These are phyloP conservation scores for Sinocyclocheilus anshuiensis DNA, from an alignment of 2,113 vertebrate genomes.

Conservation along the genomic window DNA sequence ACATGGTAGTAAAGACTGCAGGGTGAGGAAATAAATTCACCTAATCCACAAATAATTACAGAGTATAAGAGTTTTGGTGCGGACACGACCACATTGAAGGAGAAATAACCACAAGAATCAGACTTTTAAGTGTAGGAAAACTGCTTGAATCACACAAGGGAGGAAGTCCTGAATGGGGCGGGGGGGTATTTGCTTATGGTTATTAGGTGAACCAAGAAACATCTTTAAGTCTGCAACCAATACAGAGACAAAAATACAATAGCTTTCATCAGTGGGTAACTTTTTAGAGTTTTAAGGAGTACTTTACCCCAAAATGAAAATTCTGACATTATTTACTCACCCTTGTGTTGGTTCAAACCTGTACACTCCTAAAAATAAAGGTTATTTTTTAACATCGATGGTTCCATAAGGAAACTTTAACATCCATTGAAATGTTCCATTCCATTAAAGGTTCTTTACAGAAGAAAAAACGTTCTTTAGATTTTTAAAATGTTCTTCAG, in stretches of 20 bases:
- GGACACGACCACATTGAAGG: slow-evolving; percentile 20
- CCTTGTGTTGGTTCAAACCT: too few species aligned
- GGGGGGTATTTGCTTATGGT: background rate
- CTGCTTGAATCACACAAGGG: slow-evolving; percentile 23
- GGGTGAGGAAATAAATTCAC: slow-evolving; percentile 48
- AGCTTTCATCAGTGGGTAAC: background rate
- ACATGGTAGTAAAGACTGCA: slow-evolving; percentile 32
- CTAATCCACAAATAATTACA: slow-evolving; percentile 59
- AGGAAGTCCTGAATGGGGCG: background rate
- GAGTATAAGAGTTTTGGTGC: slow-evolving; percentile 51
- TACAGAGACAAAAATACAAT: background rate
- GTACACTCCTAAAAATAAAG: background rate
- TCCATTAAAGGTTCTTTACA: background rate
- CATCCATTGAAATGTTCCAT: background rate
- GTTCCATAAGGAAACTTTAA: background rate
- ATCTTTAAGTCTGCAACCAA: background rate
- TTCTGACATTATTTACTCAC: background rate
- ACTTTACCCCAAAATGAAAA: background rate
- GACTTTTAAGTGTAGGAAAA: slow-evolving; percentile 37
- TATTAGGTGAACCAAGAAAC: background rate
- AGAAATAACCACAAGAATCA: slow-evolving; percentile 28
- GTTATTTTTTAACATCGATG: background rate
- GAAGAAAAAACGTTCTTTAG: background rate
- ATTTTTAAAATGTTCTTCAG: too few species aligned
- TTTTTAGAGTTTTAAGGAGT: background rate